Conservation (phyloP, 2,113 vertebrate genomes). For the Varanus komodoensis region DNA sequence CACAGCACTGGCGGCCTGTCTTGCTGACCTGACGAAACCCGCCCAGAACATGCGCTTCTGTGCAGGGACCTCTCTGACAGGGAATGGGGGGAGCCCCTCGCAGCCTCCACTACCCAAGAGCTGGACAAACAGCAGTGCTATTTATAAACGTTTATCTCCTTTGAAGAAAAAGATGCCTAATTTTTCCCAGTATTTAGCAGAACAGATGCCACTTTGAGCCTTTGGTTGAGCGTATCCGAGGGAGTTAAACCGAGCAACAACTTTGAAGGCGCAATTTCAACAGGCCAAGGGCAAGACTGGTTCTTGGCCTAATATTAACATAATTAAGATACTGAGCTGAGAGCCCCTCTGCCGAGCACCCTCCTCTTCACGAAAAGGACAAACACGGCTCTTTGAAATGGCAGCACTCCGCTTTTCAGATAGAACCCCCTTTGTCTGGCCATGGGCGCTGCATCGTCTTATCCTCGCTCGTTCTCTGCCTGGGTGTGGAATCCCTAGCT, state of each 20-base stretch:
- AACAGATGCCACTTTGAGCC: conserved; percentile 48
- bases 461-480: conserved; percentile 44
- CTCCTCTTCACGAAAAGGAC: background rate
- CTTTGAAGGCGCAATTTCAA: conserved; percentile 46
- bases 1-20: accelerated
- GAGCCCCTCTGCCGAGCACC: conserved; percentile 26
- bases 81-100: conserved; percentile 19
- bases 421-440: conserved; percentile 59
- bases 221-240: conserved; percentile 43
- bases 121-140: conserved; percentile 54
- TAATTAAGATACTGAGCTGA: conserved; percentile 49
- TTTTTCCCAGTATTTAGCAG: conserved; percentile 53
- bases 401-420: background rate
- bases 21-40: background rate
- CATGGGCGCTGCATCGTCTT: background rate
- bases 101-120: conserved; percentile 10
- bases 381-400: background rate
- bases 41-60: background rate
- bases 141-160: conserved; percentile 56
- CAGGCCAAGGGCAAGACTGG: conserved; percentile 39
- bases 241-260: conserved; percentile 51
- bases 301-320: conserved; percentile 42
- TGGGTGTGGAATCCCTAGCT: background rate
- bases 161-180: conserved; percentile 30
- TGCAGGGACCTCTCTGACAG: conserved; percentile 43